phyloP scores from a whole-genome alignment of 2,888 invertebrate species.

The Auanema sp. region DNA sequence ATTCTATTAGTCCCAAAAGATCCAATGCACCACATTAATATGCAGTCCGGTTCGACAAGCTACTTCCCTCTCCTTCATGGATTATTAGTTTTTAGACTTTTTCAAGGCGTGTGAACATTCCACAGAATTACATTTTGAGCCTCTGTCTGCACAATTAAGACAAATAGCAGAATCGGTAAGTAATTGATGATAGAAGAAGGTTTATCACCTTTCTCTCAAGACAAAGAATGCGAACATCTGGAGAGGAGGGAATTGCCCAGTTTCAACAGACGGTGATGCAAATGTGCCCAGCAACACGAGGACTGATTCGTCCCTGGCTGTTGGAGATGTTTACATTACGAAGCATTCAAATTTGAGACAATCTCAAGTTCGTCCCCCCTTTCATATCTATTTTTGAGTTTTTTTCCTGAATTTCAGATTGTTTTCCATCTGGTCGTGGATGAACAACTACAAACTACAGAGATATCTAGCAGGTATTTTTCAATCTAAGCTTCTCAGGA shows the following conservation, averaged over 20 bases:
- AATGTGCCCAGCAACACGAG: neutral
- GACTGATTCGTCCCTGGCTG: conserved; percentile 27
- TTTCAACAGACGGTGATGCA: conserved; percentile 13
- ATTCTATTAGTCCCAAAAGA: conserved; percentile 79
- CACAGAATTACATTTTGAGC: conserved; percentile 91
- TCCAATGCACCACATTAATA: conserved; percentile 70
- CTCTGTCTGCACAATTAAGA: conserved; percentile 81
- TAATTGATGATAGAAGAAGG: conserved; percentile 9
- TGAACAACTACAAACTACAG: conserved; percentile 73
- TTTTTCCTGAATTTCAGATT: conserved; percentile 88
- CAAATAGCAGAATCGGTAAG: conserved; percentile 41
- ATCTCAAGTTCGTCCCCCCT: conserved; percentile 73
- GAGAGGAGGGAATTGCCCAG: conserved; percentile 17
- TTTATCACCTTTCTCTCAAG: conserved; percentile 15
- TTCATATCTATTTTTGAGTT: conserved; percentile 63
- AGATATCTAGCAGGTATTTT: conserved; percentile 74
- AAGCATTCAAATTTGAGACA: conserved; percentile 57
- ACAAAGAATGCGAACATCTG: conserved; percentile 26
- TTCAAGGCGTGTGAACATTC: conserved; percentile 74
- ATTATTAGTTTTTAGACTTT: conserved; percentile 24
- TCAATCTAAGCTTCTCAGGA: neutral
- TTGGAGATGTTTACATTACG: conserved; percentile 67
- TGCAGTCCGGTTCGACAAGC: conserved; percentile 2
- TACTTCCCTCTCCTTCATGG: neutral
- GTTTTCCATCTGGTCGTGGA: conserved; percentile 93